These are phyloP conservation scores for Biston betularia DNA, from an alignment of 2,888 invertebrate genomes.

Conservation along the genomic window DNA sequence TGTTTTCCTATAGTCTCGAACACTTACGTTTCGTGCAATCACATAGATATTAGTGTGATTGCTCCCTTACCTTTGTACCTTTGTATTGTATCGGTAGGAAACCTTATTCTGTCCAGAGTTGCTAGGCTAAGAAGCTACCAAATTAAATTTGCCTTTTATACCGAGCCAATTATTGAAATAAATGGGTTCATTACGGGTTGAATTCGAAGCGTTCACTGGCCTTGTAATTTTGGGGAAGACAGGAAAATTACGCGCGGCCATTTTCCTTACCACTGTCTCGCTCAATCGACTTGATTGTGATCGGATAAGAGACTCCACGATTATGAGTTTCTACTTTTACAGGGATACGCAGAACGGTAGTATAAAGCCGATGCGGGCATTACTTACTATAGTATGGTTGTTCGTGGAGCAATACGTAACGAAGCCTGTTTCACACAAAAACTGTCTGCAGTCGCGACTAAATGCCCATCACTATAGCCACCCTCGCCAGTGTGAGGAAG, in stretches of 20 bases:
- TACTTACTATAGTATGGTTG: too few species aligned
- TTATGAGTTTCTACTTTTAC: neutral
- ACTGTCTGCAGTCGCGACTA: too few species aligned
- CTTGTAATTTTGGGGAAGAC: constrained; percentile 16
- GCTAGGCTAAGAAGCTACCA: constrained; percentile 16
- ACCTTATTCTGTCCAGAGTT: neutral
- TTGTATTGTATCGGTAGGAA: neutral
- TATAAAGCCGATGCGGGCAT: too few species aligned
- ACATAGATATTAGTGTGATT: neutral
- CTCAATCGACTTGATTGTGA: constrained; percentile 5
- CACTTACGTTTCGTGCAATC: neutral
- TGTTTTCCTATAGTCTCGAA: too few species aligned
- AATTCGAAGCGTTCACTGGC: constrained; percentile 22
- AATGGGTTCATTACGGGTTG: constrained; percentile 34
- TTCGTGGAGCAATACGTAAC: neutral
- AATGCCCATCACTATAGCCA: too few species aligned
- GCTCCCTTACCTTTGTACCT: neutral
- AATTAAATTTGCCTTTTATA: constrained; percentile 11
- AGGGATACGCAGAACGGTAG: too few species aligned
- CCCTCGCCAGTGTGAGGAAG: too few species aligned
- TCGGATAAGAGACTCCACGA: neutral
- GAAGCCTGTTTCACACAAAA: neutral
- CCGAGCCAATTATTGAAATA: constrained; percentile 27
- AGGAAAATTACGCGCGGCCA: constrained; percentile 26
- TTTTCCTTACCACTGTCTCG: constrained; percentile 21